Base-by-base conservation (phyloP, 2,888 invertebrate species). In the Aphodius granarius region DNA sequence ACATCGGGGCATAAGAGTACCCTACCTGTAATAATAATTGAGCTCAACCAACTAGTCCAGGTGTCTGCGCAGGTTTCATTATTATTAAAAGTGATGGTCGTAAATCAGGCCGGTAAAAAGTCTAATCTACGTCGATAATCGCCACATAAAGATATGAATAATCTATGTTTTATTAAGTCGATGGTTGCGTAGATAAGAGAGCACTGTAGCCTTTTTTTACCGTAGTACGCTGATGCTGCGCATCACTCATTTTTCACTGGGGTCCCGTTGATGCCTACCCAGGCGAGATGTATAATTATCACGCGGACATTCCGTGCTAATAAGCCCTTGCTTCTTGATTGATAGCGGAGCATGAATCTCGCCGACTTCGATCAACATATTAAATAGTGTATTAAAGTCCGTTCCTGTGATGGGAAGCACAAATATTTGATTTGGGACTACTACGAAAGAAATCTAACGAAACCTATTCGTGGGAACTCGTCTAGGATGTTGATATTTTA, bases 291-390 rank as follows among this genome's bases (percentile, higher is more conserved):
- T 84, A 81, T 84, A 84, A 84, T 84, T 84, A 84, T 84, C 83
- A 83, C 84, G 83, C 83, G 81, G 81, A 81, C 82, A 83, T 83
- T 84, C 83, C 83, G 81, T 81, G 82, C 82, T 84, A 84, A 83
- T 84, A 82, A 83, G 81, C 82, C 81, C 79, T 81, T 78, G 77
- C 77, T 82, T 82, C 78, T 83, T 83, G 83, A 83, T 83, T 82
- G 82, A 83, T 82, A 78, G 81, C 77, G 80, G 76, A 68, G 64
- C 73, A 71, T 70, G 63, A 23, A 20, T 75, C 66, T 72, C 72
- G n/a, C 70, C 71, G 75, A 74, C 73, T 63, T 66, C 74, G 23
- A 79, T 79, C 80, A 78, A 72, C 79, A 75, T 78, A 76, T 78
- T 80, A 80, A 79, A 78, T 65, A 78, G 78, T 72, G 76, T 75